A percentile compares a stretch with the other conserved stretches of the same genome.
Evolutionary conservation across 92 coral and sea anemone genomes (phyloP).

Genomic region (Pocillopora meandrina): DNA sequence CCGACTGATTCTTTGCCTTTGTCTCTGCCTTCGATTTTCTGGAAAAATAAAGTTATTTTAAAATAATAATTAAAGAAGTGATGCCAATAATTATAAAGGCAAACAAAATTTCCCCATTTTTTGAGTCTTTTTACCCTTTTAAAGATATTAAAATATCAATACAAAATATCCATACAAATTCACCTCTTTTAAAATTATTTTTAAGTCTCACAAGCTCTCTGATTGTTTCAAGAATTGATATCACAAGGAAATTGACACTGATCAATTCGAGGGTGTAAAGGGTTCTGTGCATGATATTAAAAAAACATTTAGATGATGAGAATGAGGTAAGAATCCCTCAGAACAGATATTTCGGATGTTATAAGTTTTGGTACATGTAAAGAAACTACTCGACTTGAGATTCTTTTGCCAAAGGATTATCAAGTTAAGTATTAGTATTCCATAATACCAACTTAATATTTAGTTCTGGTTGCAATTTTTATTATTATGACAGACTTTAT

Average conservation of each 20-base stretch:
- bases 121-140: background rate
- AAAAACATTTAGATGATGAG: slow-evolving; percentile 5
- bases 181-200: background rate
- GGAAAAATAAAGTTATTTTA: slow-evolving; percentile 15
- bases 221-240: too few species aligned
- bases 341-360: background rate
- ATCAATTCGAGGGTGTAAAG: slow-evolving; percentile 2
- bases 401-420: slow-evolving; percentile 12
- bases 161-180: slow-evolving; percentile 12
- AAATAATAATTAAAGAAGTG: slow-evolving; percentile 9
- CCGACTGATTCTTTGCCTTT: slow-evolving; percentile 5
- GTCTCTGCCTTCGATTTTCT: slow-evolving; percentile 16
- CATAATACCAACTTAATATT: background rate
- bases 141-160: background rate
- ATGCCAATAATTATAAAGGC: slow-evolving; percentile 14
- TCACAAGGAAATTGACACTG: background rate
- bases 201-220: too few species aligned
- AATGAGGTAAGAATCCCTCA: slow-evolving; percentile 3
- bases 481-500: slow-evolving; percentile 8
- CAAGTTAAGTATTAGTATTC: slow-evolving; percentile 21
- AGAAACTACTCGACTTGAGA: slow-evolving; percentile 14
- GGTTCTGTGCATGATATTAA: background rate
- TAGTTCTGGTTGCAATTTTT: slow-evolving; percentile 16
- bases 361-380: slow-evolving; percentile 18
- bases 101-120: slow-evolving; percentile 1